phyloP scores from a whole-genome alignment of 2,797 vertebrate genomes.

The Pempheris klunzingeri region DNA sequence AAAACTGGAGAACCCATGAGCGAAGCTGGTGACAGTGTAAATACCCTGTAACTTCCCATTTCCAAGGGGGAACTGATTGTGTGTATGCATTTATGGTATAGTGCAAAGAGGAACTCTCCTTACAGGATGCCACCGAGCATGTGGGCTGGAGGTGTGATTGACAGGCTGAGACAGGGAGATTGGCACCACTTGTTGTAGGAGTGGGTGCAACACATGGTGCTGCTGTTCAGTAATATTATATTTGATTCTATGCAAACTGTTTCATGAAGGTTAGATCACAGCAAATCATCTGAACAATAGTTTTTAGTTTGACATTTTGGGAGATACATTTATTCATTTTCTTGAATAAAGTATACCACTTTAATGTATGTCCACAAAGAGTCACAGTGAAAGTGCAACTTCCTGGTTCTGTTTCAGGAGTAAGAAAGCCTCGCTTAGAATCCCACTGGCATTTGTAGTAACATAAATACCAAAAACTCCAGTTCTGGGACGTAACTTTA shows the following conservation, averaged over 20 bases:
- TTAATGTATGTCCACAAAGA: neutral
- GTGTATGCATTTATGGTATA: neutral
- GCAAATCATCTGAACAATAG: too few relatives aligned
- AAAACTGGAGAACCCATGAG: neutral
- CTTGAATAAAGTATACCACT: neutral
- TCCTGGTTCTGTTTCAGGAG: too few relatives aligned
- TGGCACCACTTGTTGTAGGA: neutral
- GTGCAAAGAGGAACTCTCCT: neutral
- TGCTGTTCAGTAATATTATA: neutral
- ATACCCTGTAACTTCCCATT: conserved; percentile 42
- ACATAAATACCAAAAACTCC: too few relatives aligned
- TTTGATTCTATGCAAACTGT: neutral
- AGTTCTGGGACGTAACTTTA: too few relatives aligned
- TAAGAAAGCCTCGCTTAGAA: too few relatives aligned
- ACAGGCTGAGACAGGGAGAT: neutral
- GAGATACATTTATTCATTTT: neutral
- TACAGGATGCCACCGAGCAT: conserved; percentile 5
- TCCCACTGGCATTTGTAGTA: neutral
- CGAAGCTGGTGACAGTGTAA: neutral
- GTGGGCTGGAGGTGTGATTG: conserved; percentile 12
- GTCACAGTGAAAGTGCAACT: neutral
- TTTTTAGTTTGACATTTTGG: neutral
- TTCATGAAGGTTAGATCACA: neutral
- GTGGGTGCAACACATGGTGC: neutral
- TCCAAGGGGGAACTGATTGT: conserved; percentile 21